These are phyloP conservation scores for Triplophysa tibetana DNA, from an alignment of 2,113 vertebrate species.

Conservation along the genomic window DNA sequence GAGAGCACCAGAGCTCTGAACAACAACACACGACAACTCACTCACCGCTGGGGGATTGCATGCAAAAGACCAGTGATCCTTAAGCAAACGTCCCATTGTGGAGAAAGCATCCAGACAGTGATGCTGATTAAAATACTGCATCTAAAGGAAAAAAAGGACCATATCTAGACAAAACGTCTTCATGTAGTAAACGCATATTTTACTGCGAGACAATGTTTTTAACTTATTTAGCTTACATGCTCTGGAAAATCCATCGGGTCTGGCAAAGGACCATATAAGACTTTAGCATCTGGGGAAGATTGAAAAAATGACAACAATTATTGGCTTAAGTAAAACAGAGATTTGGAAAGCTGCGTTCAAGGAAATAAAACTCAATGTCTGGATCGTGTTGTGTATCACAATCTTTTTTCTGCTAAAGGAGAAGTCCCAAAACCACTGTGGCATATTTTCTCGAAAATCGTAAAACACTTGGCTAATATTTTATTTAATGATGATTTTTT, in stretches of 20 bases:
- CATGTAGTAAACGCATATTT: constrained; percentile 7
- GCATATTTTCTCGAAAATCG: too few relatives aligned
- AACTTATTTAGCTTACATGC: constrained; percentile 63
- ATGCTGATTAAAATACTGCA: constrained; percentile 76
- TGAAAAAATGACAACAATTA: background rate
- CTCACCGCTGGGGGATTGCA: constrained; percentile 23
- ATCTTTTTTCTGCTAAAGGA: too few relatives aligned
- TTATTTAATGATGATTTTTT: too few relatives aligned
- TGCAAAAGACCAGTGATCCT: constrained; percentile 67
- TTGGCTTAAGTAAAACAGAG: too few relatives aligned
- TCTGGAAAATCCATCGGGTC: constrained; percentile 63
- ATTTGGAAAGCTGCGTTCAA: too few relatives aligned
- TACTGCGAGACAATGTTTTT: background rate
- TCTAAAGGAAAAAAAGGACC: constrained; percentile 60
- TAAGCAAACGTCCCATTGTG: constrained; percentile 71
- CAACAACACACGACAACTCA: background rate
- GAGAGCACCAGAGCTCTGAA: background rate
- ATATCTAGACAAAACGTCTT: background rate
- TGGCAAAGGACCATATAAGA: background rate
- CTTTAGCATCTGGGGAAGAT: constrained; percentile 43
- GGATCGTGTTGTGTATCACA: too few relatives aligned
- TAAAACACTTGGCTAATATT: too few relatives aligned
- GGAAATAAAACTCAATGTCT: too few relatives aligned
- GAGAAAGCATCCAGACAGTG: constrained; percentile 75
- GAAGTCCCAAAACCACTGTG: too few relatives aligned